Conservation (phyloP, 23 tunicate species). For the Trididemnum miniatum region DNA sequence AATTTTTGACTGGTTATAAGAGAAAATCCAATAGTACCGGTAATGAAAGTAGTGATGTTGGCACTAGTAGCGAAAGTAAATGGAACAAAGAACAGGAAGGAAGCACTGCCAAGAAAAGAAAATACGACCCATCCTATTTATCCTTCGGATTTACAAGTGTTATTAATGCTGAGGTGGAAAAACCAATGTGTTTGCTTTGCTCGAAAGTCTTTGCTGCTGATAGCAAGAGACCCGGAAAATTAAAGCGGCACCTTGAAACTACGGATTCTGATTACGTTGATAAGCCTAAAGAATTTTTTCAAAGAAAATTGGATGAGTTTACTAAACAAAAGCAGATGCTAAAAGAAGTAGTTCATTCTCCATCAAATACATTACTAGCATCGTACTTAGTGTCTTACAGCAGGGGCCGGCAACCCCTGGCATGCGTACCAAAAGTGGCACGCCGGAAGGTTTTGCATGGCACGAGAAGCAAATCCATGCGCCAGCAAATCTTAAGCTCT, state of each 20-base stretch:
- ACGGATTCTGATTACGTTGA: too few relatives aligned
- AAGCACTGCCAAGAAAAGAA: constrained; percentile 15
- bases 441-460: too few relatives aligned
- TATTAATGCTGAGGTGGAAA: background rate
- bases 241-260: too few relatives aligned
- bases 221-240: background rate
- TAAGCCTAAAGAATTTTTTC: background rate
- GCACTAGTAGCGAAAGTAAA: too few relatives aligned
- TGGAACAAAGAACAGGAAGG: constrained; percentile 5
- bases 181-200: background rate
- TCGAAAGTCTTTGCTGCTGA: background rate
- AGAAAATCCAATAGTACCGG: too few relatives aligned
- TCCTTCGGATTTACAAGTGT: constrained; percentile 3
- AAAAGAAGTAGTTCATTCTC: background rate
- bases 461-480: too few relatives aligned
- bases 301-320: too few relatives aligned
- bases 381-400: background rate
- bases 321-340: background rate
- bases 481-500: too few relatives aligned
- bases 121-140: background rate
- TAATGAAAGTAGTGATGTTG: too few relatives aligned
- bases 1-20: too few relatives aligned
- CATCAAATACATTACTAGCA: background rate
- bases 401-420: too few relatives aligned
- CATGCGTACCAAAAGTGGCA: too few relatives aligned